These are phyloP conservation scores for Hippocampus guttulatus DNA, from an alignment of 2,113 vertebrate genomes.

Conservation along the genomic window DNA sequence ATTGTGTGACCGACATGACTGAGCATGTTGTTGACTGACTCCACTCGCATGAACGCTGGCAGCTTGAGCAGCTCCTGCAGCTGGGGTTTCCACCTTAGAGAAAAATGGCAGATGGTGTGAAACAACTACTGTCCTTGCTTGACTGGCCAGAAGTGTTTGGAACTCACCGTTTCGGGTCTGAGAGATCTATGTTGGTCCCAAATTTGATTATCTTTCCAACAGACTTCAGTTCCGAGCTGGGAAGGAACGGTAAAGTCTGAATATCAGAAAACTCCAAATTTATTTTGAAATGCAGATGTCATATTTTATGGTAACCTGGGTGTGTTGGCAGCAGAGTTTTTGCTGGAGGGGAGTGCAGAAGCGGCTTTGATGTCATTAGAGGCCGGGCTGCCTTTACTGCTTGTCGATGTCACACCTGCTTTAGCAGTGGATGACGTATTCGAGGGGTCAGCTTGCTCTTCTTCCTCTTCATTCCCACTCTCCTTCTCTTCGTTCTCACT, in stretches of 20 bases:
- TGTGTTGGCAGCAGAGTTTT: slow-evolving; percentile 23
- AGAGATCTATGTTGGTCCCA: slow-evolving; percentile 91
- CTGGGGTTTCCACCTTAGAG: slow-evolving; percentile 85
- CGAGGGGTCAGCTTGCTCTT: slow-evolving; percentile 60
- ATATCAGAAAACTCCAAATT: not conserved
- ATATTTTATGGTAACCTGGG: slow-evolving; percentile 40
- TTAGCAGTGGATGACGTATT: slow-evolving; percentile 54
- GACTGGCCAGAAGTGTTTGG: not conserved
- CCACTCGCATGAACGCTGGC: slow-evolving; percentile 90
- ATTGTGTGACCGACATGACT: slow-evolving; percentile 92
- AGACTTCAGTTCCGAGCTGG: slow-evolving; percentile 76
- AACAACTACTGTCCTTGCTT: not conserved
- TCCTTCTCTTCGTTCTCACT: slow-evolving; percentile 87
- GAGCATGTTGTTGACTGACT: slow-evolving; percentile 90
- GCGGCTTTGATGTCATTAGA: slow-evolving; percentile 23
- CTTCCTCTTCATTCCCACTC: slow-evolving; percentile 83
- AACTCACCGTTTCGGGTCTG: slow-evolving; percentile 85
- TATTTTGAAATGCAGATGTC: not conserved
- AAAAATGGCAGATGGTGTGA: not conserved
- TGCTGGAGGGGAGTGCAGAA: slow-evolving; percentile 16
- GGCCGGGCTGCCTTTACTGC: slow-evolving; percentile 30
- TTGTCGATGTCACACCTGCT: slow-evolving; percentile 26
- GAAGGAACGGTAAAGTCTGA: slow-evolving; percentile 2
- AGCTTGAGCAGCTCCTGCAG: slow-evolving; percentile 91
- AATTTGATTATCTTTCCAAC: slow-evolving; percentile 85